Evolutionary conservation across 2,113 vertebrate genomes (phyloP).

Genomic region (Notechis scutatus): DNA sequence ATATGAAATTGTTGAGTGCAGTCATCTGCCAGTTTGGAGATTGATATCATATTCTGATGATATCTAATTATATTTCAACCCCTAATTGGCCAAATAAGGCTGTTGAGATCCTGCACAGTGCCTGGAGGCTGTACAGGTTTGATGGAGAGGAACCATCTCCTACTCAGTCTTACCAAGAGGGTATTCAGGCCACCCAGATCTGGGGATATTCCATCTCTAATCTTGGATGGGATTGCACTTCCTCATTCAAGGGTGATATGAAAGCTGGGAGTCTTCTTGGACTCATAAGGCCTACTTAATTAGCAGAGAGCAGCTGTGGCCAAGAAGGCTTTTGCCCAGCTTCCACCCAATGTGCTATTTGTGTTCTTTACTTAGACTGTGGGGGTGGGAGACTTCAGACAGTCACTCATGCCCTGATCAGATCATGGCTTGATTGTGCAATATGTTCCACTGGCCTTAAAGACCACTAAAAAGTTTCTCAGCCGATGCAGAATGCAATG

Average conservation of each 20-base stretch:
- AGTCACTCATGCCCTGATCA: background rate
- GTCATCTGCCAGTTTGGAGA: background rate
- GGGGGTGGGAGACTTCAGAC: background rate
- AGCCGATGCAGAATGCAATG: background rate
- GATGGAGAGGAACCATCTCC: background rate
- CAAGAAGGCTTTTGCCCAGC: background rate
- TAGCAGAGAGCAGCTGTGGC: background rate
- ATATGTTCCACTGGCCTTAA: background rate
- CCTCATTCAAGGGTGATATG: background rate
- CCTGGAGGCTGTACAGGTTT: background rate
- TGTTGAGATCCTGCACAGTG: background rate
- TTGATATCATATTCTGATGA: background rate
- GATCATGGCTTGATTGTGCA: background rate
- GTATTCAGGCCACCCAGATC: background rate
- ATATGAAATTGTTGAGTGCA: background rate
- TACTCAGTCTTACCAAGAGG: background rate
- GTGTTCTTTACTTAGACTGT: background rate
- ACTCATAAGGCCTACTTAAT: background rate
- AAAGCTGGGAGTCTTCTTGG: background rate
- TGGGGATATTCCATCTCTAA: background rate
- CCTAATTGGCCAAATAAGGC: background rate
- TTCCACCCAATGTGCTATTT: background rate
- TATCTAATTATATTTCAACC: background rate
- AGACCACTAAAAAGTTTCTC: background rate
- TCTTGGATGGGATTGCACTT: background rate